Base-by-base conservation (phyloP, 2,888 invertebrate genomes). In the Dasypogon diadema region DNA sequence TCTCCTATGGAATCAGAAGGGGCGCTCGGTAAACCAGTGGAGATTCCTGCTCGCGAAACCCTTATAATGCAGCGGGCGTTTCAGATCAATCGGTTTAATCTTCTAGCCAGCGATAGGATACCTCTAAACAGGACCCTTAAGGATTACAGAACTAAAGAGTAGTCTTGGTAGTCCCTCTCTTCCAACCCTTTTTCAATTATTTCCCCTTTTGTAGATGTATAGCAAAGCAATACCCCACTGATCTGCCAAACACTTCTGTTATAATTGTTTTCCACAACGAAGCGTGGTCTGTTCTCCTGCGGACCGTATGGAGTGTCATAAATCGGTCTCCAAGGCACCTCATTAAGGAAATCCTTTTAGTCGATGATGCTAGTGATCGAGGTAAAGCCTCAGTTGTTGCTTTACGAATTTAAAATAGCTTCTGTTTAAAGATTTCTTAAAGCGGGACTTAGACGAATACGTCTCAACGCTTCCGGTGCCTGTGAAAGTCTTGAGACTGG, bases 251-350 rank as follows among this genome's bases (percentile, higher is more conserved):
- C 79, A 95, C 97, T 0, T 94, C 94, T 79, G 91, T 99, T 14
- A 93, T 99, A 70, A 97, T 99, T 79, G 98, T 99, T 1, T 99
- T 99, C 84, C 99, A 99, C 85, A 99, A 99, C 84, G 99, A 99
- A 87, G 99, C 99, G 0, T 99, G 97, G 97, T 98, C 98, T 2
- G 98, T 99, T 0, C 88, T 99, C 10, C 88, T 99, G 81, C 89
- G 99, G 74, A 99, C 98, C 0, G 93, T 99, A 24, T 95, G 96
- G 89, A 98, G 97, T 81, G 96, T 97, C 51, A 93, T 99, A 76
- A 91, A 93, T 83, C 89, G 98, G 79, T 96, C 98, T 1, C 97
- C 98, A 0, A 84, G 85, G 12, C 83, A 89, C 76, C 86, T 98
- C 51, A 85, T 99, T 10, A 88, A 90, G 80, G 96, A 97, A 87